Evolutionary conservation across 2,797 vertebrate genomes (phyloP), one percentile per base, ranked within the genome.

Genomic region (Manis pentadactyla): DNA sequence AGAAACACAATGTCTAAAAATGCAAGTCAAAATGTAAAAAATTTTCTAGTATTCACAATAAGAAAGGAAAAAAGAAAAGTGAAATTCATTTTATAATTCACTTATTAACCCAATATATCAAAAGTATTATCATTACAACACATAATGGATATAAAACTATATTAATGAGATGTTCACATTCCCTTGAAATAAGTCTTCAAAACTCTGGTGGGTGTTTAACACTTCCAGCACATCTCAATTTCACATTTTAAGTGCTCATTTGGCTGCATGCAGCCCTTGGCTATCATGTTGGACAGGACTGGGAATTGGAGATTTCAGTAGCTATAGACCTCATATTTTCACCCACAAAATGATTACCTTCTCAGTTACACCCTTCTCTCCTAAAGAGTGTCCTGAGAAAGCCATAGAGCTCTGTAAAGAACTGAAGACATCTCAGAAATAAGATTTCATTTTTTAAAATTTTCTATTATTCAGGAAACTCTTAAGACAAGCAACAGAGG

Each of bases 331-430:
- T 92, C 75, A 23, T 61, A 63, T 68, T 96, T 87, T 81, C 79
- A 93, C 73, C 85, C 85, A 90, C 68, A 94, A 66, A 96, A 96
- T 85, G 53, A 90, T 75, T 87, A 89, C 78, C 64, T 92, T 9
- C 25, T 25, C 21, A 85, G 83, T 75, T 87, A 71, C 37, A 88
- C 64, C 59, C 69, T 94, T 92, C 29, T 66, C 77, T 94, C 51
- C 85, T 68, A 64, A 75, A 92, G 71, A 77, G 37, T 34, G 2
- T 94, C 83, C 85, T 71, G 49, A 95, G 42, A 85, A 97, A 92
- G 68, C 49, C 69, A 55, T 1, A 96, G 49, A 94, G 93, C 78
- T 83, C 82, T 64, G 68, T 29, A 93, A 95, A 95, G 89, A 73
- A 29, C 29, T 73, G 57, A 94, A 73, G 63, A 83, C 63, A 29